Conservation (phyloP, 37 sponge, comb jelly and placozoan species). For the Aphrocallistes beatrix region DNA sequence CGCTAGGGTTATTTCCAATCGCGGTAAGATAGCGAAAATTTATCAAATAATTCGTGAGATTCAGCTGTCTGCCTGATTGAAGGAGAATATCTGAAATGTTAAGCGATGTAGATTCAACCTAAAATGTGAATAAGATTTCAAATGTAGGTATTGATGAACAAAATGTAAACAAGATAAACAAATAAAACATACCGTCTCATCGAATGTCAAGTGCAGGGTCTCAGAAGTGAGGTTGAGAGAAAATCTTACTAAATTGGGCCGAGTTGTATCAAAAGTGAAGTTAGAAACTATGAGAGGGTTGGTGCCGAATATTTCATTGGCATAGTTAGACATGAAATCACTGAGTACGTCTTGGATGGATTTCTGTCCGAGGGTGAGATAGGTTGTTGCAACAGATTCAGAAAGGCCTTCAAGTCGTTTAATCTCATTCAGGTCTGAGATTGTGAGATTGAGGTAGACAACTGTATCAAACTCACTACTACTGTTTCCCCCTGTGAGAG, state of each 20-base stretch:
- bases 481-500: conserved; percentile 42
- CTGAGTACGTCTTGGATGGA: background rate
- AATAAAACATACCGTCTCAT: conserved; percentile 54
- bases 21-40: background rate
- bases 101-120: background rate
- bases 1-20: background rate
- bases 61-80: background rate
- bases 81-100: background rate
- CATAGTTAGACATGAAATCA: conserved; percentile 19
- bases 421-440: conserved; percentile 61
- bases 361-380: conserved; percentile 14
- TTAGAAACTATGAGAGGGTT: background rate
- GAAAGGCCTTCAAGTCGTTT: conserved; percentile 63
- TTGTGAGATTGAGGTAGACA: conserved; percentile 30
- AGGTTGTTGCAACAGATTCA: conserved; percentile 42
- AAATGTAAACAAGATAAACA: no score
- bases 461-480: conserved; percentile 34
- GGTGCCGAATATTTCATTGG: background rate
- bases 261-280: conserved; percentile 47
- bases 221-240: conserved; percentile 63
- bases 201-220: conserved; percentile 50
- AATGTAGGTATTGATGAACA: background rate
- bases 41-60: background rate
- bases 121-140: background rate
- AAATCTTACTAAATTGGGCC: conserved; percentile 42